phyloP scores from a whole-genome alignment of 92 coral and sea anemone genomes.

The Pocillopora grandis region DNA sequence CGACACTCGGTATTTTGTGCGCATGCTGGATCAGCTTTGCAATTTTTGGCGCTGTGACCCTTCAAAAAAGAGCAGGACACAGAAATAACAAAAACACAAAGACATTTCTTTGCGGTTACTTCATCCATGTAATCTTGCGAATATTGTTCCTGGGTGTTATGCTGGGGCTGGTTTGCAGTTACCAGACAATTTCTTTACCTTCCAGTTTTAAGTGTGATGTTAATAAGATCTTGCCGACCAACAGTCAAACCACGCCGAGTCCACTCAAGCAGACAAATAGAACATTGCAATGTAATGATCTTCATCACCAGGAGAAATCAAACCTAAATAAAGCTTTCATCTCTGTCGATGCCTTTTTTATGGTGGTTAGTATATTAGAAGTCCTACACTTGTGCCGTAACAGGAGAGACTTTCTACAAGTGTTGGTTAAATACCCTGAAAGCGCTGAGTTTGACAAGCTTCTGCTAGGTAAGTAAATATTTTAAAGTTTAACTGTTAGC shows the following conservation, averaged over 20 bases:
- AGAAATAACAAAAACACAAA: not conserved
- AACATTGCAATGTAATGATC: slow-evolving; percentile 4
- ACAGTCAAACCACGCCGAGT: slow-evolving; percentile 4
- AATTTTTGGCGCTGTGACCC: not conserved
- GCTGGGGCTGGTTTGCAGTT: not conserved
- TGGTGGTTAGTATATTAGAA: no score
- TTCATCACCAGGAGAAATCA: slow-evolving; percentile 29
- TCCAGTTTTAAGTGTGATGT: not conserved
- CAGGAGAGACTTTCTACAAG: no score
- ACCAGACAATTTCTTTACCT: slow-evolving; percentile 13
- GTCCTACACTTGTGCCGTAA: no score
- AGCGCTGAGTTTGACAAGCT: no score
- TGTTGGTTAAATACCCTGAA: no score
- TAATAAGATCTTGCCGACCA: not conserved
- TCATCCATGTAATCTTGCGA: not conserved
- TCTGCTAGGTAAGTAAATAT: no score
- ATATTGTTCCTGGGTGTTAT: not conserved
- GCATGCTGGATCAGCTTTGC: not conserved
- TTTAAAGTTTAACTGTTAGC: no score
- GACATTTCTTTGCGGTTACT: not conserved
- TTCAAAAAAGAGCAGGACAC: not conserved
- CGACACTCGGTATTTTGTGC: not conserved
- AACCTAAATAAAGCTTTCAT: not conserved
- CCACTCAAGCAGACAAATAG: not conserved
- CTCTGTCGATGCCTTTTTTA: no score